These are phyloP conservation scores for Ianthella basta DNA, from an alignment of 37 sponge, comb jelly and placozoan genomes.

Conservation along the genomic window DNA sequence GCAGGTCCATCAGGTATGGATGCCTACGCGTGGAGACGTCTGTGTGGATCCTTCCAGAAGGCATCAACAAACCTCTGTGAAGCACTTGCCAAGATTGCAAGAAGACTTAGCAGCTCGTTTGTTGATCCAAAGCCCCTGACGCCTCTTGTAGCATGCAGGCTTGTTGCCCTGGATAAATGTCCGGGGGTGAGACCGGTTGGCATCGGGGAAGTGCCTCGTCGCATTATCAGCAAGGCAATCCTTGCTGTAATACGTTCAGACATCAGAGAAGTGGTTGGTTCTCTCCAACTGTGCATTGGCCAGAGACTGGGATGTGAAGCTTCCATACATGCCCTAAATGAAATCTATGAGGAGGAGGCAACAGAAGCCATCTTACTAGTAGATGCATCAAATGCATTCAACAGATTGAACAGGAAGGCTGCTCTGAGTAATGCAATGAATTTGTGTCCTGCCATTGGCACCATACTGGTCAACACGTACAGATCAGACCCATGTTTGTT, in stretches of 20 bases:
- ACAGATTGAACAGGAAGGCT: neutral
- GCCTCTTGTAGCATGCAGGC: neutral
- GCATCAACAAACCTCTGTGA: neutral
- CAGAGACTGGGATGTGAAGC: slow-evolving; percentile 4
- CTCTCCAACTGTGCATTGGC: neutral
- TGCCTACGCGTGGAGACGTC: neutral
- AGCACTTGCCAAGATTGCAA: neutral
- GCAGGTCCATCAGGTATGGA: slow-evolving; percentile 1
- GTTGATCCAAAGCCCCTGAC: neutral
- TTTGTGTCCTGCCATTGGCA: neutral
- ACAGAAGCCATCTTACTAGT: neutral
- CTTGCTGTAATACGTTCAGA: neutral
- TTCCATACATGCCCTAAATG: neutral
- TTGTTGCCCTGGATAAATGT: no score
- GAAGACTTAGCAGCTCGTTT: neutral
- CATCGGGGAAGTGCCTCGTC: neutral
- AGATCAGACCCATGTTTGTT: neutral
- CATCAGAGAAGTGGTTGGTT: slow-evolving; percentile 5
- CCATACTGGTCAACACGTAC: neutral
- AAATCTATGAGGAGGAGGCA: neutral
- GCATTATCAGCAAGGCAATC: neutral
- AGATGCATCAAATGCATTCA: slow-evolving; percentile 3
- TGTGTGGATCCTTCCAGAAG: neutral
- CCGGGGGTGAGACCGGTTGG: neutral
- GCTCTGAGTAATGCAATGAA: neutral